phyloP scores from a whole-genome alignment of 1,140 invertebrate species.

The Drosophila murphyi region DNA sequence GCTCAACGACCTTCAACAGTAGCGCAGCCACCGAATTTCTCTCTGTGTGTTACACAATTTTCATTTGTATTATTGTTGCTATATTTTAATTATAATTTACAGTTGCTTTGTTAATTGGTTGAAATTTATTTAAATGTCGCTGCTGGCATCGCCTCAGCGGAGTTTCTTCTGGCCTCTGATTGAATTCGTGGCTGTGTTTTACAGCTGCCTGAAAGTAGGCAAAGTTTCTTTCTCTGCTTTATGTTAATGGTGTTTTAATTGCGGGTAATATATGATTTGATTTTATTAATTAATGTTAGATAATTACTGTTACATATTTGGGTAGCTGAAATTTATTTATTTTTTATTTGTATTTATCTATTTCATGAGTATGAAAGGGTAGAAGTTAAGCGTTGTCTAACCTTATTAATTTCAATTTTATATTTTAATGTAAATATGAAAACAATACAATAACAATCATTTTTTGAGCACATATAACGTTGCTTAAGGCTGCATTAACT shows the following conservation, averaged over 20 bases:
- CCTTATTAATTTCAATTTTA: not conserved
- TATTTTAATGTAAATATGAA: not conserved
- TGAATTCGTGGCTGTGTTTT: constrained; percentile 5
- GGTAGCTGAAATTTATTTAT: not conserved
- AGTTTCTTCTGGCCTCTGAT: constrained; percentile 23
- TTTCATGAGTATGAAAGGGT: too few relatives aligned
- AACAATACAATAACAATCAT: too few relatives aligned
- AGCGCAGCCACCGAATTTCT: not conserved
- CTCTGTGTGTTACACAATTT: constrained; percentile 7
- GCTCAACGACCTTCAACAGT: constrained; percentile 42
- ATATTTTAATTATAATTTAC: constrained; percentile 65
- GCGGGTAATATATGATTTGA: not conserved
- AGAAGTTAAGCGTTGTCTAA: too few relatives aligned
- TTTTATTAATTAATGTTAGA: not conserved
- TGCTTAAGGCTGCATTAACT: not conserved
- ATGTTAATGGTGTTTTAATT: not conserved
- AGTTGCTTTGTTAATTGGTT: constrained; percentile 47
- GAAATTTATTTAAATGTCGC: constrained; percentile 28
- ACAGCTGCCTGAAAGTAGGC: constrained; percentile 50
- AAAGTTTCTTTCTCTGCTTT: not conserved
- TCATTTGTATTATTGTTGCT: constrained; percentile 33
- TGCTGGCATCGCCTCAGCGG: not conserved
- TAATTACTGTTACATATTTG: not conserved
- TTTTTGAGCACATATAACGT: not conserved
- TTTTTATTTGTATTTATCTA: not conserved